Conservation (phyloP, 2,113 vertebrate genomes). For the Sminthopsis crassicaudata region DNA sequence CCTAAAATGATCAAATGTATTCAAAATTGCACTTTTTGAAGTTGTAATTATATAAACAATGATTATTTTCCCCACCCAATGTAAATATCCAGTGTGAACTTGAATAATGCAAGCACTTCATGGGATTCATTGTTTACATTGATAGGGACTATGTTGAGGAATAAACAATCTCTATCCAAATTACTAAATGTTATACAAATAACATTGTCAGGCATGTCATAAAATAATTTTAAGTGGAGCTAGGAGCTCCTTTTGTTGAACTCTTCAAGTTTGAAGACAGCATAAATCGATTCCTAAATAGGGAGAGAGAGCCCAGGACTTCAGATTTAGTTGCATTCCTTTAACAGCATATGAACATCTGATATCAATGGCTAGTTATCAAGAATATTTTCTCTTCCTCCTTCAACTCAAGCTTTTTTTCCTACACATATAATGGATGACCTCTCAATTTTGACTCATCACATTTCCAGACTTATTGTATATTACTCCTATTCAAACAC, state of each 20-base stretch:
- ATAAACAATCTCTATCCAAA: background rate
- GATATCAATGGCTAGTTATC: background rate
- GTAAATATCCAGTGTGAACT: background rate
- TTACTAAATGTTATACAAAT: background rate
- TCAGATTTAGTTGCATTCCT: background rate
- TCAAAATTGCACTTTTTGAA: background rate
- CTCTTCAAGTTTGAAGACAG: background rate
- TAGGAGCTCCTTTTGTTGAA: background rate
- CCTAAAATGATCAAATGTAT: background rate
- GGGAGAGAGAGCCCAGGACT: background rate
- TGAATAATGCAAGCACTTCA: background rate
- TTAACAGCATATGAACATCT: background rate
- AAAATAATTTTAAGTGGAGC: background rate
- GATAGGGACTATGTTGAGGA: background rate
- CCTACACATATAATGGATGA: background rate
- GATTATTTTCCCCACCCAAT: background rate
- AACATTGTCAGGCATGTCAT: background rate
- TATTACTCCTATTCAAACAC: background rate
- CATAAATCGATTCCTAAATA: background rate
- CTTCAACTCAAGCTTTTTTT: background rate
- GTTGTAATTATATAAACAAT: background rate
- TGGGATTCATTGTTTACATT: background rate
- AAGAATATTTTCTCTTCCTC: background rate
- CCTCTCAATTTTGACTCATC: background rate
- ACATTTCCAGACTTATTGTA: background rate